These are phyloP conservation scores for Taeniopygia guttata DNA, from an alignment of 2,797 vertebrate genomes.

Conservation along the genomic window DNA sequence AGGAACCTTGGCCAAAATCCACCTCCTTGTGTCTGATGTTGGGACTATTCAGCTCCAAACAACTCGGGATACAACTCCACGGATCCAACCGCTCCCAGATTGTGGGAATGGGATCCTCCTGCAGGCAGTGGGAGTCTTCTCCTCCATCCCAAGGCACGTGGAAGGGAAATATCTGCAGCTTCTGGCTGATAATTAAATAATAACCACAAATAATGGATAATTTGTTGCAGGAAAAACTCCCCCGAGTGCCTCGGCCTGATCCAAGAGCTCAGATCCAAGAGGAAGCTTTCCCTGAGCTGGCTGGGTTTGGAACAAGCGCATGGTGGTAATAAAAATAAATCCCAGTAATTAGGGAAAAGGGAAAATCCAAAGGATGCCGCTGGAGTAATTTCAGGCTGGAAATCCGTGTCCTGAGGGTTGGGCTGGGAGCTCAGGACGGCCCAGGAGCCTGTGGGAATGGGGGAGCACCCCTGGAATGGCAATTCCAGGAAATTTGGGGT, in stretches of 20 bases:
- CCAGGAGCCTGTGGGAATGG: accelerated
- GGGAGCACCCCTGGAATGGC: not conserved
- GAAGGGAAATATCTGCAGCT: not conserved
- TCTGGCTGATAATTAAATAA: not conserved
- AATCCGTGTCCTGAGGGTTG: not conserved
- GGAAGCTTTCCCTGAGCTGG: not conserved
- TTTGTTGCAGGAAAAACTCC: not conserved
- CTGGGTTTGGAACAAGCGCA: not conserved
- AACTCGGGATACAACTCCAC: not conserved
- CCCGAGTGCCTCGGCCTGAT: not conserved
- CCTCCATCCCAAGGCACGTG: not conserved
- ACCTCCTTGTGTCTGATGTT: accelerated
- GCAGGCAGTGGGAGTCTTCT: not conserved
- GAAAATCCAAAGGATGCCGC: not conserved
- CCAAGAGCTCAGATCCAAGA: not conserved
- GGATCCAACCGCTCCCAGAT: accelerated
- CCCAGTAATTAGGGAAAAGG: not conserved
- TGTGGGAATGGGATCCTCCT: not conserved
- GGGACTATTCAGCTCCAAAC: not conserved
- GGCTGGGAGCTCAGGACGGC: not conserved
- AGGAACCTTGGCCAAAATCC: not conserved
- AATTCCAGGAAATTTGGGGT: not conserved
- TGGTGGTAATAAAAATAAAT: conserved; percentile 2
- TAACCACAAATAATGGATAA: not conserved
- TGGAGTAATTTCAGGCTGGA: not conserved